Conservation (phyloP, 1,140 invertebrate species). For the Cotesia typhae region DNA sequence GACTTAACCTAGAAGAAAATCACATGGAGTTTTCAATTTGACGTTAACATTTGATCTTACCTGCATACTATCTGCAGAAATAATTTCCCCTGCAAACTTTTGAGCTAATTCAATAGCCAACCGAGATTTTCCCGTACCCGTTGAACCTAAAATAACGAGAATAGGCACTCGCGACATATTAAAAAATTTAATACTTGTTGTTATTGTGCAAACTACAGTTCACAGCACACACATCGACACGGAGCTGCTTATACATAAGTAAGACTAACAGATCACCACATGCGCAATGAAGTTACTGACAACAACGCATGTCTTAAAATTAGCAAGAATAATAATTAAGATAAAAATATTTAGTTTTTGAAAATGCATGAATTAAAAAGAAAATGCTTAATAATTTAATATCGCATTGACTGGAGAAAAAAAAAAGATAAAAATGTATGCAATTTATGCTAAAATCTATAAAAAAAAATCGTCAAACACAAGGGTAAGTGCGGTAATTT, state of each 20-base stretch:
- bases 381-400: too few species aligned
- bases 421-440: too few species aligned
- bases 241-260: not conserved
- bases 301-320: too few species aligned
- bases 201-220: conserved; percentile 11
- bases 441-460: too few species aligned
- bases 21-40: not conserved
- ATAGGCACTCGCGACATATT: conserved; percentile 71
- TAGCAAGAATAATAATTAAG: too few species aligned
- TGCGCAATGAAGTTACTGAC: not conserved
- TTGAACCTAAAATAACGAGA: conserved; percentile 92
- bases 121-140: conserved; percentile 97
- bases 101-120: conserved; percentile 90
- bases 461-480: too few species aligned
- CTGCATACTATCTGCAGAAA: conserved; percentile 99
- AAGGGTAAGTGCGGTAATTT: too few species aligned
- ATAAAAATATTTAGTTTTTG: too few species aligned
- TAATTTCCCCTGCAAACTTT: conserved; percentile 92
- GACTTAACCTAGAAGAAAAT: not conserved
- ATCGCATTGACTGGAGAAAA: too few species aligned
- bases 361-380: too few species aligned
- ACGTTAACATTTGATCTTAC: conserved; percentile 66
- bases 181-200: conserved; percentile 36
- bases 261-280: not conserved
- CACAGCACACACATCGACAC: not conserved